Base-by-base conservation (phyloP, 2,888 invertebrate species). In the Philereme vetulata region DNA sequence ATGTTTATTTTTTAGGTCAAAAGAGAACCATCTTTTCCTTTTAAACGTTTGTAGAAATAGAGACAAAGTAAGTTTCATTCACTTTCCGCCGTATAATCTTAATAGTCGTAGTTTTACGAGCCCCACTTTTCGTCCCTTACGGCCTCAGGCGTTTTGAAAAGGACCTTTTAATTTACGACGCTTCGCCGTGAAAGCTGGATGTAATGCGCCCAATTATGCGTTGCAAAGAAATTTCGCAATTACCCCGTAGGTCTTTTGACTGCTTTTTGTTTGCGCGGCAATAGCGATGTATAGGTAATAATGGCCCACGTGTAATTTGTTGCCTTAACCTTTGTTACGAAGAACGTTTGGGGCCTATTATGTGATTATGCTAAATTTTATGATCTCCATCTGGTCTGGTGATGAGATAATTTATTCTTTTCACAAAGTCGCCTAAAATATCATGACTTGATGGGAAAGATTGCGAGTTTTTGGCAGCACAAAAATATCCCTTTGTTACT, bases 141-240 rank as follows among this genome's bases (percentile, higher is more conserved):
- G 72, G 76, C 72, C 72, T 74, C 71, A 74, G 71, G 74, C 75
- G 71, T 72, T 76, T 78, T 74, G 69, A 76, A 83, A 80, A 76
- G 80, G 78, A 72, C 79, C 80, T 80, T 81, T 83, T 76, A 74
- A 85, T 85, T 85, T 83, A 83, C 83, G 84, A 78, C 73, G 21
- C 21, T 76, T 68, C 71, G 75, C 78, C 56, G 78, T 78, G 82
- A 85, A 87, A 84, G 82, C 77, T 72, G 71, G 72, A 65, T 74
- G 74, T 78, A 78, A 79, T 76, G 74, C 73, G 71, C 67, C 78
- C 82, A 81, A 83, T 82, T 84, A 82, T 73, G 69, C 69, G 72
- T 68, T 76, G 80, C 80, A 79, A 81, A 77, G 82, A 78, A 82
- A 82, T 81, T 82, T 77, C 72, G 78, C 80, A 78, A 85, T 84